These are phyloP conservation scores for Lymantria dispar DNA, from an alignment of 2,888 invertebrate genomes.

Conservation along the genomic window DNA sequence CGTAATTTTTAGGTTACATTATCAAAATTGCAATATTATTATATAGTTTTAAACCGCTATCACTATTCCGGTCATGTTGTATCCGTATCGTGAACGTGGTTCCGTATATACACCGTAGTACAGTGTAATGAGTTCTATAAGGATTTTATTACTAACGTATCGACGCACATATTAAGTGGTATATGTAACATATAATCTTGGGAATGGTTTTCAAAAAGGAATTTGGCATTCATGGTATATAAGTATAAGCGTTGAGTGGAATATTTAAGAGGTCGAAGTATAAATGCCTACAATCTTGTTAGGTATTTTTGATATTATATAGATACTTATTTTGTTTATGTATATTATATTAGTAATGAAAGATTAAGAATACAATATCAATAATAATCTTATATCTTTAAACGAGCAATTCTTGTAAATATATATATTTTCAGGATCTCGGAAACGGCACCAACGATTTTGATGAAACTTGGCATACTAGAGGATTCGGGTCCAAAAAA, in stretches of 20 bases:
- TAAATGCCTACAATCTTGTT: neutral
- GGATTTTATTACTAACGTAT: conserved; percentile 25
- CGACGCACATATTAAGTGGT: conserved; percentile 33
- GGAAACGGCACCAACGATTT: too few species aligned
- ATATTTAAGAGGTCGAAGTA: conserved; percentile 1
- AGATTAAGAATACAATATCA: too few species aligned
- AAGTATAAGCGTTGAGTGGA: conserved; percentile 2
- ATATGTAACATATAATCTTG: conserved; percentile 27
- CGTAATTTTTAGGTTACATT: too few species aligned
- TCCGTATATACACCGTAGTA: conserved; percentile 27
- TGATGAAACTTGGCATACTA: too few species aligned
- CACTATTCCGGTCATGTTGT: conserved; percentile 39
- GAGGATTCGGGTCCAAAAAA: too few species aligned
- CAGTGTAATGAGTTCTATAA: conserved; percentile 24
- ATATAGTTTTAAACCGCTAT: conserved; percentile 24
- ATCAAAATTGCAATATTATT: conserved; percentile 24
- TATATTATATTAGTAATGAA: too few species aligned
- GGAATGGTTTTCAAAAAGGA: conserved; percentile 20
- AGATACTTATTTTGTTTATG: too few species aligned
- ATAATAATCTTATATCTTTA: too few species aligned
- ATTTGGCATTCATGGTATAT: conserved; percentile 15
- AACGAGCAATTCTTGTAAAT: too few species aligned
- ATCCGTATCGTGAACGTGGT: conserved; percentile 22
- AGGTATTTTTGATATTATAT: too few species aligned
- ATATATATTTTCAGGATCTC: too few species aligned